Evolutionary conservation across 2,888 invertebrate species (phyloP).

Genomic region (Cordilura impudica): DNA sequence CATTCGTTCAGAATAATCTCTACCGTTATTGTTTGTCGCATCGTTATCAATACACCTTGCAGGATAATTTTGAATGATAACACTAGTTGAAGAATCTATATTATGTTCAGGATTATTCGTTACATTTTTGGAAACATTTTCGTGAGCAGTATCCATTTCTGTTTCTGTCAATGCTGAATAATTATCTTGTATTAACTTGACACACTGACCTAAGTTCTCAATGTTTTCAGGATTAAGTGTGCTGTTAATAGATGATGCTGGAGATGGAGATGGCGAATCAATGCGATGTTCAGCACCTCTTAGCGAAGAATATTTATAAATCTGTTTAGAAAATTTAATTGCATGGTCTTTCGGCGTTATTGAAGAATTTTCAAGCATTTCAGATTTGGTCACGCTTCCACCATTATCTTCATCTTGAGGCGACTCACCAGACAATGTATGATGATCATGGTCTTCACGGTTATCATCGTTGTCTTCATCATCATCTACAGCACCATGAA

Average conservation of each 20-base stretch:
- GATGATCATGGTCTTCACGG: not conserved
- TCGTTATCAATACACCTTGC: not conserved
- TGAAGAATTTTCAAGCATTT: not conserved
- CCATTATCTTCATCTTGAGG: not conserved
- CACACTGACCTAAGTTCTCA: not conserved
- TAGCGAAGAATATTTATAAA: not conserved
- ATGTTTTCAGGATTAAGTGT: not conserved
- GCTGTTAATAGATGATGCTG: not conserved
- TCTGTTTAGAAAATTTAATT: not conserved
- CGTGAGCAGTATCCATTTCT: not conserved
- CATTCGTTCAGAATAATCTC: constrained; percentile 79
- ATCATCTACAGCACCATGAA: constrained; percentile 83
- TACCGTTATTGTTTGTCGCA: constrained; percentile 49
- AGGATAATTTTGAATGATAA: not conserved
- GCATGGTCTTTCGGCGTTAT: not conserved
- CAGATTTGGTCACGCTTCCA: not conserved
- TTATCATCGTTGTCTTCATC: constrained; percentile 26
- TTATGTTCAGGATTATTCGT: not conserved
- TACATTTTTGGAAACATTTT: constrained; percentile 24
- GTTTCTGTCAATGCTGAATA: no score
- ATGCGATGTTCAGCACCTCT: constrained; percentile 13
- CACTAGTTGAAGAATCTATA: constrained; percentile 1
- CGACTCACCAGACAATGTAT: not conserved
- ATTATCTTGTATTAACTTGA: not conserved
- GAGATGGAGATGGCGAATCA: constrained; percentile 2